Conservation (phyloP, 2,888 invertebrate species). For the Hyppa rectilinea region DNA sequence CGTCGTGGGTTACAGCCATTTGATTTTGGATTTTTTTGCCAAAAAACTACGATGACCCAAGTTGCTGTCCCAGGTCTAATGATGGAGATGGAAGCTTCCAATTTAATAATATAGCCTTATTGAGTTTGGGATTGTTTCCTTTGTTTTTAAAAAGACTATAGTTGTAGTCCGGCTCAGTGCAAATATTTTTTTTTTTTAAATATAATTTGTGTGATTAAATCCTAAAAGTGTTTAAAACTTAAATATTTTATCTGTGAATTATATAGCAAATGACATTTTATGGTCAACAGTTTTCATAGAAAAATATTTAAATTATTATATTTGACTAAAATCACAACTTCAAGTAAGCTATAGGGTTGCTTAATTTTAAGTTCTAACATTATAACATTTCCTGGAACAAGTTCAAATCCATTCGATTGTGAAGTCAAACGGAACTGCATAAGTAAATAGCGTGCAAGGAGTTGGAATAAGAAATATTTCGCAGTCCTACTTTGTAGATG, state of each 20-base stretch:
- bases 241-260: not conserved
- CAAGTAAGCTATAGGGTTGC: not conserved
- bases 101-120: too few species aligned
- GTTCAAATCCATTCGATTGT: constrained; percentile 28
- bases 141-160: too few species aligned
- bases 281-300: not conserved
- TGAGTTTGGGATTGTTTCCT: too few species aligned
- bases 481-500: constrained; percentile 59
- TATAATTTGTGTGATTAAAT: too few species aligned
- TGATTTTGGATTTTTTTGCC: too few species aligned
- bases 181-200: too few species aligned
- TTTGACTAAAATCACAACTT: not conserved
- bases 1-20: too few species aligned
- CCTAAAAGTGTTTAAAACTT: not conserved
- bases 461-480: constrained; percentile 56
- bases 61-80: too few species aligned
- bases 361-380: not conserved
- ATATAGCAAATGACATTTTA: not conserved
- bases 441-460: constrained; percentile 47
- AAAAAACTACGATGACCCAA: too few species aligned
- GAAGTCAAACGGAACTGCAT: constrained; percentile 16
- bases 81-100: too few species aligned
- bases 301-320: not conserved
- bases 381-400: not conserved
- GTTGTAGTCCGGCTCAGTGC: too few species aligned